Base-by-base conservation (phyloP, 2,797 vertebrate species). In the Strix occidentalis region DNA sequence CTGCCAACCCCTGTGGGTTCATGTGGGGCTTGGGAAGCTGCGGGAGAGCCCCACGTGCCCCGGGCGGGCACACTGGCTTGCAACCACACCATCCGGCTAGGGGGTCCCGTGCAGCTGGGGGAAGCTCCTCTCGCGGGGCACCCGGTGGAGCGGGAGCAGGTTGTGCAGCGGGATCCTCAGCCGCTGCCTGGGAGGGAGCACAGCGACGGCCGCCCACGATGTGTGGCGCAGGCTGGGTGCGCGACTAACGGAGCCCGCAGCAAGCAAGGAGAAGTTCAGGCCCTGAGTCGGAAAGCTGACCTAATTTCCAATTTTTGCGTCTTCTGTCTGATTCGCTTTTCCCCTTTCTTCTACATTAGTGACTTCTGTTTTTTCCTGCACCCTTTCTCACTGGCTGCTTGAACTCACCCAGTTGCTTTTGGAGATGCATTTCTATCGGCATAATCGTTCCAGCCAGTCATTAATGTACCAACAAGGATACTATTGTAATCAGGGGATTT, bases 51-150 rank as follows among this genome's bases (percentile, higher is more conserved):
- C 39, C 0, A 0, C 6, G 16, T 41, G 13, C 28, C 9, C 1
- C 1, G 28, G 17, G 5, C 28, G 14, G 17, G 19, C 0, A 0
- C 13, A 1, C 4, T 53, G 46, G 19, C 29, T 39, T 65, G 39
- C 0, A 3, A 15, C 50, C 0, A 0, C 21, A 26, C 9, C 2
- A 0, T n/a, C 5, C 1, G 0, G 13, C 29, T 11, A 3, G 51
- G 15, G 26, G 17, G 5, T 60, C 43, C 39, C 10, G 4, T 2
- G 2, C 1, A 14, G 48, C 28, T 57, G 9, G 5, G 37, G 48
- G 57, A 18, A 48, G 24, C 5, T 19, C 14, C 56, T 33, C 53
- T 31, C 8, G 5, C 16, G 7, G 29, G 56, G 45, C 1, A 0
- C 3, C 0, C 23, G 0, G 0, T 28, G 31, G n/a, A 48, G 54